Percentiles rank a stretch among this genome's conserved stretches.
phyloP scores from a whole-genome alignment of 2,797 vertebrate genomes.

The Nasua narica region DNA sequence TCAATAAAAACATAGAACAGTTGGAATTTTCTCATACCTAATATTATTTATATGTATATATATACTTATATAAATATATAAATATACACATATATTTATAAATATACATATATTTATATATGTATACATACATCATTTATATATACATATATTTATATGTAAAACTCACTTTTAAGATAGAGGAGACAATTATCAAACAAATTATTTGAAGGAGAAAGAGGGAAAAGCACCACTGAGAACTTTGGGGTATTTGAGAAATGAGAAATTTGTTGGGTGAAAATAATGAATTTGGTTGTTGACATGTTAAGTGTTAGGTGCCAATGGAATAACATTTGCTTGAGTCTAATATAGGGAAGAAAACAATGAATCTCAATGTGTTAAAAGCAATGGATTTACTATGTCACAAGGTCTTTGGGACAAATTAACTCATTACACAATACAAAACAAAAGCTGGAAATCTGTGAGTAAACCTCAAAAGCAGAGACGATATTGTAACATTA shows the following conservation, averaged over 20 bases:
- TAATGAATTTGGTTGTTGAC: not conserved
- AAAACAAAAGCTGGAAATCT: constrained; percentile 28
- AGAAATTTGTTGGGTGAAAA: not conserved
- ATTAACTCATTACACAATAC: not conserved
- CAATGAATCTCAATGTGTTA: not conserved
- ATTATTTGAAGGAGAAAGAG: not conserved
- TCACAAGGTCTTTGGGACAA: not conserved
- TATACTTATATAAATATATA: not conserved
- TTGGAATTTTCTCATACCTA: not conserved
- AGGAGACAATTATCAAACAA: not conserved
- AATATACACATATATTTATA: not conserved
- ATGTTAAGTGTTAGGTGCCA: constrained; percentile 17
- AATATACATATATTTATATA: not conserved
- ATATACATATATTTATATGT: not conserved
- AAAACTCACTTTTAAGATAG: not conserved
- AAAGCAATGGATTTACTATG: not conserved
- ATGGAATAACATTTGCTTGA: not conserved
- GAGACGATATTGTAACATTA: constrained; percentile 5
- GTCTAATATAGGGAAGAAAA: not conserved
- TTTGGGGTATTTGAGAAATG: not conserved
- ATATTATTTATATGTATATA: not conserved
- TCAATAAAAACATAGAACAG: not conserved
- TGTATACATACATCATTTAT: not conserved
- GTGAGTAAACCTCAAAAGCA: not conserved
- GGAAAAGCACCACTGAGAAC: not conserved